Evolutionary conservation across 2,888 invertebrate genomes (phyloP).

Genomic region (Drosophila paranaensis): DNA sequence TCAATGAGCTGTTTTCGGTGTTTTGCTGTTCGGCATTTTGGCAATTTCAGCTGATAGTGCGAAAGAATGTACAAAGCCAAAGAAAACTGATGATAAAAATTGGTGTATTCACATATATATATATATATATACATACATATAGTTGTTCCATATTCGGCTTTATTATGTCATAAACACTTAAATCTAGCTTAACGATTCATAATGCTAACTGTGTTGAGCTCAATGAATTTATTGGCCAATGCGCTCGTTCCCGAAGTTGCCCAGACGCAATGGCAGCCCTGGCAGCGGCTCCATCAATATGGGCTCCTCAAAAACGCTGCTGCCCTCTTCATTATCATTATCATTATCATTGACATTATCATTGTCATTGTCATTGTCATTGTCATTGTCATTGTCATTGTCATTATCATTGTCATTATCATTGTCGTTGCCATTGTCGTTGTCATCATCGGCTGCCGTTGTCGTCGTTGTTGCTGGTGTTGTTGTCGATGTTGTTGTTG

Average conservation of each 20-base stretch:
- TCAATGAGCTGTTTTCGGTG: not conserved
- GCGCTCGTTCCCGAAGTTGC: constrained; percentile 62
- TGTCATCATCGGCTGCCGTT: not conserved
- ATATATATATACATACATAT: not conserved
- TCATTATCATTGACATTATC: not conserved
- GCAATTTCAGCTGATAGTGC: constrained; percentile 9
- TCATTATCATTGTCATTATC: constrained; percentile 1
- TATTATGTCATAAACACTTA: constrained; percentile 3
- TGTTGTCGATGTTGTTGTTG: constrained; percentile 18
- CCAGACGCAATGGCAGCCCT: constrained; percentile 53
- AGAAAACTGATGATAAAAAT: not conserved
- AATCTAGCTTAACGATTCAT: not conserved
- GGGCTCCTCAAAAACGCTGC: constrained; percentile 17
- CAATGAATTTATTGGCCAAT: constrained; percentile 43
- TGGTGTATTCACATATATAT: not conserved
- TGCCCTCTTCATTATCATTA: not conserved
- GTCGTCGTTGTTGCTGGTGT: constrained; percentile 1
- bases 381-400: not conserved
- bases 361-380: not conserved
- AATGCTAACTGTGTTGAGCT: constrained; percentile 14
- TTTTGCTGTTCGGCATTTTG: not conserved
- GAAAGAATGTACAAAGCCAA: constrained; percentile 7
- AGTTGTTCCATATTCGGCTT: not conserved
- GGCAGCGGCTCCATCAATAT: constrained; percentile 56
- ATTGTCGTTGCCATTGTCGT: not conserved